Base-by-base conservation (phyloP, 2,888 invertebrate species). In the Loripinus fragilis region DNA sequence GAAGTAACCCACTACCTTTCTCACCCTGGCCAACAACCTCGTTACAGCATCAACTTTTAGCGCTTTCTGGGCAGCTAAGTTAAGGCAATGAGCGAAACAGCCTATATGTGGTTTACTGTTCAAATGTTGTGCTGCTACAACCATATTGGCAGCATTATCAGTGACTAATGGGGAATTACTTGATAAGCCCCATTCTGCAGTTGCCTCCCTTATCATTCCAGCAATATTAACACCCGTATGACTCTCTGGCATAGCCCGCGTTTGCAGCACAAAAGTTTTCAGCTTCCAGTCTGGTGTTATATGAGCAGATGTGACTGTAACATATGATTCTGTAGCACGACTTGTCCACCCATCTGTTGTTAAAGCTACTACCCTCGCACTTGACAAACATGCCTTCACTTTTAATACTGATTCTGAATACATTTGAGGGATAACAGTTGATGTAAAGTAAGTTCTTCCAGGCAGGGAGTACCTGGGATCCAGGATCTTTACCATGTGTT, bases 81-180 rank as follows among this genome's bases (percentile, higher is more conserved):
- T 78, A 15, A 81, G 60, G 10, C 71, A 71, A 28, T 82, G 79
- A n/a, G 74, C 76, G 64, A 76, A 81, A 64, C 81, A 81, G 8
- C 74, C 60, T 10, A 73, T 71, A 52, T 76, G 73, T 33, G 69
- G 72, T 71, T 68, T n/a, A n/a, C n/a, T n/a, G n/a, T 33, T 17
- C 15, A 72, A n/a, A 50, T 75, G 71, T 38, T 35, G 55, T 48
- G 68, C 76, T 15, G 76, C 74, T 0, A 68, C 74, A 20, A 20
- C 2, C 82, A 79, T 82, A 41, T 79, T 76, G 20, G 71, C 64
- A 20, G 79, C 76, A 79, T 81, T 81, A 48, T 79, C 76, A 23
- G 76, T 73, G 1, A 81, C 76, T 2, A 78, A 20, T 15, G 81
- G 71, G 1, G 64, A 52, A 0, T 55, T 64, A 5, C 66, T 23